Conservation (phyloP, 2,113 vertebrate genomes). For the Dendropsophus ebraccatus region DNA sequence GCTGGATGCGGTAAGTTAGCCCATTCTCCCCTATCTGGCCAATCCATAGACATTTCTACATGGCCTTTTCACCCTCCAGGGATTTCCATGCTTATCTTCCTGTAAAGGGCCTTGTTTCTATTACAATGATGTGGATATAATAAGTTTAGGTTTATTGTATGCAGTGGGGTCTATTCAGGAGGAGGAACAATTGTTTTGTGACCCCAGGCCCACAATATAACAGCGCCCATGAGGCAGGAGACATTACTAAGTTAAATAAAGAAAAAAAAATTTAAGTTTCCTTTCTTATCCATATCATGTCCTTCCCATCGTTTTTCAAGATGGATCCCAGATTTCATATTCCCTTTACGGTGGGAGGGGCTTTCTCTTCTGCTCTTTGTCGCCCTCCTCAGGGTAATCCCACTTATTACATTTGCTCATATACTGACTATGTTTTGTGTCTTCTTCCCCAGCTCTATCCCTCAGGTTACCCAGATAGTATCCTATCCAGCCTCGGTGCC, state of each 20-base stretch:
- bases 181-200: not conserved
- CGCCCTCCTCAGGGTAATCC: not conserved
- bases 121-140: no score
- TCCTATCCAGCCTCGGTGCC: constrained; percentile 52
- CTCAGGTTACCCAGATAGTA: constrained; percentile 65
- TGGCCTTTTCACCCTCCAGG: not conserved
- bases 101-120: not conserved
- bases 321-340: not conserved
- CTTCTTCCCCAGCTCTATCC: constrained; percentile 66
- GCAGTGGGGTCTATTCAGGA: not conserved
- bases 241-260: not conserved
- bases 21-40: not conserved
- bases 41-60: not conserved
- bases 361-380: not conserved
- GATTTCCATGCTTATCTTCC: not conserved
- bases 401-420: not conserved
- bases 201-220: not conserved
- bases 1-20: constrained; percentile 66
- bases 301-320: no score
- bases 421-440: not conserved
- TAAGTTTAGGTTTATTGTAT: not conserved
- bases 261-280: not conserved
- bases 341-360: not conserved
- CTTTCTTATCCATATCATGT: no score
- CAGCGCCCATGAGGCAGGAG: not conserved